Evolutionary conservation across 2,113 vertebrate species (phyloP).

Genomic region (Centrocercus urophasianus): DNA sequence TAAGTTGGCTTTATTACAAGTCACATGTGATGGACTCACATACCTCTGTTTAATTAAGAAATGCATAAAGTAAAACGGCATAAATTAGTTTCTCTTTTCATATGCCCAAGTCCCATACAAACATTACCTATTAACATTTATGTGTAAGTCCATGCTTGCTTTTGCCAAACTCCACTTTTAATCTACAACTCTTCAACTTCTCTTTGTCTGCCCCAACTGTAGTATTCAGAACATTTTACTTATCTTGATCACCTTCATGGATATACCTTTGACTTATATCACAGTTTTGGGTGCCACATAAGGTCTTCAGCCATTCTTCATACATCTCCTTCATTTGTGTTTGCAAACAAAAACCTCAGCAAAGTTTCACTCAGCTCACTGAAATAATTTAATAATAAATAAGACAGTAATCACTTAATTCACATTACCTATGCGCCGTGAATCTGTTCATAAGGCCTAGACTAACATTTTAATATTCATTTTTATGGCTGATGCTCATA

Average conservation of each 20-base stretch:
- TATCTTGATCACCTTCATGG: not conserved
- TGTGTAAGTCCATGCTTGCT: not conserved
- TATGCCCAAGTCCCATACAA: not conserved
- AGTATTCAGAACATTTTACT: not conserved
- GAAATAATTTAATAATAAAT: not conserved
- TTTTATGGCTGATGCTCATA: not conserved
- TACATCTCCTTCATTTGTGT: fast-evolving
- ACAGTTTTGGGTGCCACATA: not conserved
- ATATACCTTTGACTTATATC: not conserved
- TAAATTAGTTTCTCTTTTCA: not conserved
- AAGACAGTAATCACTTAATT: not conserved
- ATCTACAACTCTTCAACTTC: not conserved
- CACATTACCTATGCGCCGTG: fast-evolving
- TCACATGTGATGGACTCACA: not conserved
- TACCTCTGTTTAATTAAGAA: not conserved
- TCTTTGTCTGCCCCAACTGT: not conserved
- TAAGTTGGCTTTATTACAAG: not conserved
- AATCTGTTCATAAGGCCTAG: not conserved
- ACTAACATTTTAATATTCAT: not conserved
- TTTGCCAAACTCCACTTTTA: not conserved
- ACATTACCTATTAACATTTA: not conserved
- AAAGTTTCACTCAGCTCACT: not conserved
- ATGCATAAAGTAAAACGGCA: not conserved
- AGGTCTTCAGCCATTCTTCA: not conserved
- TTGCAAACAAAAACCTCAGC: not conserved